Base-by-base conservation (phyloP, 1,140 invertebrate species). In the Holotrichia oblita region DNA sequence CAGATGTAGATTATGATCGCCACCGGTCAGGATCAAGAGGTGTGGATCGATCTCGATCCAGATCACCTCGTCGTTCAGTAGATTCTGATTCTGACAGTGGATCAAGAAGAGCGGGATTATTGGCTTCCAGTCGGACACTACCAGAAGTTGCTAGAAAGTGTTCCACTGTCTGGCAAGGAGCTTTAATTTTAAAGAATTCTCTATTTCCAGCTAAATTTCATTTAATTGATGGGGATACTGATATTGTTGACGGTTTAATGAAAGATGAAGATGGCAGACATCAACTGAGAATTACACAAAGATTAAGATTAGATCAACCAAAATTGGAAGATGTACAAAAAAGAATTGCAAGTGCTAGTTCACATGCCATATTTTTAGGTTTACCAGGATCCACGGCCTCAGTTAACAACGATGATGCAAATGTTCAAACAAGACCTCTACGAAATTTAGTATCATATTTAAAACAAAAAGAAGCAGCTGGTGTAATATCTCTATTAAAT, bases 381-480 rank as follows among this genome's bases (percentile, higher is more conserved):
- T 88, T 98, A 76, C 94, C 97, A 24, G 95, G 95, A 6, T 93
- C 94, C 1, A 92, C 92, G 20, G 91, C 93, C 12, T 91, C 92
- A 55, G 89, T 94, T 17, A 90, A 90, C 14, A 94, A 92, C 83
- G 94, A 95, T 72, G 94, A 96, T 87, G 88, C 91, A 2, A 91
- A 90, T 80, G 95, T 98, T 20, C 97, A 98, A 85, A 97, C 96
- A 14, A 89, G 97, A 76, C 97, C 97, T 0, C 87, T 98, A 79
- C 91, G 96, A n/a, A 99, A 99, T 89, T 89, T 99, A 64, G 97
- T 99, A 0, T 96, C 96, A 0, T 99, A 99, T 86, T 88, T 99
- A 40, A 98, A 99, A 85, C 97, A 98, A 85, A 99, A 99, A 88
- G 97, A 99, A 87, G 97, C 98, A 12, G 98, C 98, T 59, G 98